Conservation (phyloP, 2,797 vertebrate species). For the Carduelis carduelis region DNA sequence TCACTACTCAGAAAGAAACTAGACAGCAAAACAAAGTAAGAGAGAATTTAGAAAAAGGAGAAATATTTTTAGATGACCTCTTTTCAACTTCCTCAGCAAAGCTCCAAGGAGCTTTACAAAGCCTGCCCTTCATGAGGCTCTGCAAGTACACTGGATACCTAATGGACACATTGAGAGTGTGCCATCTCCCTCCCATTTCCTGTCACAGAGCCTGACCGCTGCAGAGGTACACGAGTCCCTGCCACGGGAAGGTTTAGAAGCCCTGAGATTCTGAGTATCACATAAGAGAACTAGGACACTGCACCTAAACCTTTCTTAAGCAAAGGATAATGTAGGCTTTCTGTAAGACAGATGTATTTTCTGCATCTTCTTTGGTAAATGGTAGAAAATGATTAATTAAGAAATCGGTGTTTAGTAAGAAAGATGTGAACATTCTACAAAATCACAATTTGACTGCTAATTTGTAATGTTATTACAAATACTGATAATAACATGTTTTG, state of each 20-base stretch:
- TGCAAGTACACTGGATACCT: not conserved
- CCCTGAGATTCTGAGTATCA: not conserved
- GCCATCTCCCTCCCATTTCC: not conserved
- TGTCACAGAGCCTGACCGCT: fast-evolving
- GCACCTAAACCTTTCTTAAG: not conserved
- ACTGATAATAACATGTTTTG: not conserved
- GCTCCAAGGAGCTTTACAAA: not conserved
- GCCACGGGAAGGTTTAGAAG: not conserved
- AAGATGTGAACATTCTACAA: not conserved
- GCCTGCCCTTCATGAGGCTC: not conserved
- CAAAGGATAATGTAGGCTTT: not conserved
- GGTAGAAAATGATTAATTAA: not conserved
- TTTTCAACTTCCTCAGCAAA: not conserved
- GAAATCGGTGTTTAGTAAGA: not conserved
- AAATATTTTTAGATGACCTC: constrained; percentile 8
- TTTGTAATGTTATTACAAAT: not conserved
- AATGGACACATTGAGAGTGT: not conserved
- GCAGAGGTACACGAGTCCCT: fast-evolving
- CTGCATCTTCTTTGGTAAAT: not conserved
- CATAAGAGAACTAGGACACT: not conserved
- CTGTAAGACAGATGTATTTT: not conserved
- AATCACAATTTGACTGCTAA: not conserved
- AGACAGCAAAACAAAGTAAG: not conserved
- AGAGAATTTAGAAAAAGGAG: not conserved
- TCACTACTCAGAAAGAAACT: not conserved